Percentiles rank a stretch among this genome's conserved stretches.
Evolutionary conservation across 2,888 invertebrate species (phyloP).

Genomic region (Linhomoeus sp.): DNA sequence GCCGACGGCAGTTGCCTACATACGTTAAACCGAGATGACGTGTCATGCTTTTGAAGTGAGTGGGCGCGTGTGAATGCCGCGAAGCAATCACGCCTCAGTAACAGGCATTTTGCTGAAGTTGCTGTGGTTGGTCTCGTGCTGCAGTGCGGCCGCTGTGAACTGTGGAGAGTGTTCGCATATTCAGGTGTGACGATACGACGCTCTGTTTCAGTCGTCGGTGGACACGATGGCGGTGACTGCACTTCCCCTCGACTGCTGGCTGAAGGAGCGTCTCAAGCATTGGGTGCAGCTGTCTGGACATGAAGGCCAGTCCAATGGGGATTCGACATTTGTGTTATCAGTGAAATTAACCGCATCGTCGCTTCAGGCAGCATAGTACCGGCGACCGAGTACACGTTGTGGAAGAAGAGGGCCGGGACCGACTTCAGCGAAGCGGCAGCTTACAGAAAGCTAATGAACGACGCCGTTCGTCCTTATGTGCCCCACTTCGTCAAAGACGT

Average conservation of each 20-base stretch:
- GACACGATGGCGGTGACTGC: slow-evolving; percentile 27
- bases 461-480: slow-evolving; percentile 22
- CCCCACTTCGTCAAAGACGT: slow-evolving; percentile 30
- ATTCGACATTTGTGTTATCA: neutral
- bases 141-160: too few relatives aligned
- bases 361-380: slow-evolving; percentile 20
- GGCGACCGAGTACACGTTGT: slow-evolving; percentile 24
- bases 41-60: too few relatives aligned
- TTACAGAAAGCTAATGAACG: slow-evolving; percentile 22
- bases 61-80: too few relatives aligned
- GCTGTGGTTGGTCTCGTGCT: too few relatives aligned
- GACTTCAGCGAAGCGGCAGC: slow-evolving; percentile 32
- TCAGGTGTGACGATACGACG: too few relatives aligned
- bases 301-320: slow-evolving; percentile 13
- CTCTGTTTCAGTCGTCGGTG: slow-evolving; percentile 18
- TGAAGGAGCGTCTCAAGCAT: slow-evolving; percentile 23
- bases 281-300: slow-evolving; percentile 23
- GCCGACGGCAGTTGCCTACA: too few relatives aligned
- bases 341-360: too few relatives aligned
- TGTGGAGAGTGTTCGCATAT: too few relatives aligned
- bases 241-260: slow-evolving; percentile 24
- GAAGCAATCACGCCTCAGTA: too few relatives aligned
- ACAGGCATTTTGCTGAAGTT: too few relatives aligned
- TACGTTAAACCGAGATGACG: too few relatives aligned
- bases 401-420: slow-evolving; percentile 25